Base-by-base conservation (phyloP, 1,140 invertebrate species). In the Amphibalanus amphitrite region DNA sequence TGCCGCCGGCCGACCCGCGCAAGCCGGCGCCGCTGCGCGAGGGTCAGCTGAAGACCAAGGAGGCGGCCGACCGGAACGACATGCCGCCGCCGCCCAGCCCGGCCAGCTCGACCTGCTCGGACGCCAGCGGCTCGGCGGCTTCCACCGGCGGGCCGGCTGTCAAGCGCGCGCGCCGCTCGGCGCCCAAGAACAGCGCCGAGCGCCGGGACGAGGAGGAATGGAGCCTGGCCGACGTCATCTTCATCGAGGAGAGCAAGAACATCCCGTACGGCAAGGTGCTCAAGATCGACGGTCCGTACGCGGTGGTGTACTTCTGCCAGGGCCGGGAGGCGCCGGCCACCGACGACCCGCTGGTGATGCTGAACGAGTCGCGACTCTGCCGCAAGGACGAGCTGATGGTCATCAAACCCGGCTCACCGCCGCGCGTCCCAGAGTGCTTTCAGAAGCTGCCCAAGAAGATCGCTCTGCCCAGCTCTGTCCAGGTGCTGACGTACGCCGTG, bases 31-130 rank as follows among this genome's bases (percentile, higher is more conserved):
- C 72, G 47, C 68, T 74, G 68, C 70, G 71, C 68, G 59, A 72
- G 64, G 71, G 70, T 15, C 67, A 40, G 23, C 64, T 70, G 28
- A 75, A 74, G 33, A 76, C 88, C 75, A 92, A 92, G 78, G 90
- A 92, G 79, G 90, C 89, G 75, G 88, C 89, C 10, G 91, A 93
- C 80, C 84, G 91, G 28, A 84, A 93, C 25, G 93, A 97, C 77
- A 98, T 98, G 95, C 95, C 95, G 0, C 95, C 95, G 38, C 95
- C 95, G 29, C 95, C 95, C 15, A 96, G 93, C 20, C 95, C 95
- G n/a, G 95, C 95, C 29, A 96, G 92, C 0, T 96, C 93, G 71
- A 97, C 95, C 23, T 97, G 95, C 80, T 95, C 92, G 79, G 95
- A 98, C 78, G 94, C 94, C 74, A 82, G 83, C 86, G 88, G 86